Base-by-base conservation (phyloP, 1,140 invertebrate species). In the Cotesia vestalis region DNA sequence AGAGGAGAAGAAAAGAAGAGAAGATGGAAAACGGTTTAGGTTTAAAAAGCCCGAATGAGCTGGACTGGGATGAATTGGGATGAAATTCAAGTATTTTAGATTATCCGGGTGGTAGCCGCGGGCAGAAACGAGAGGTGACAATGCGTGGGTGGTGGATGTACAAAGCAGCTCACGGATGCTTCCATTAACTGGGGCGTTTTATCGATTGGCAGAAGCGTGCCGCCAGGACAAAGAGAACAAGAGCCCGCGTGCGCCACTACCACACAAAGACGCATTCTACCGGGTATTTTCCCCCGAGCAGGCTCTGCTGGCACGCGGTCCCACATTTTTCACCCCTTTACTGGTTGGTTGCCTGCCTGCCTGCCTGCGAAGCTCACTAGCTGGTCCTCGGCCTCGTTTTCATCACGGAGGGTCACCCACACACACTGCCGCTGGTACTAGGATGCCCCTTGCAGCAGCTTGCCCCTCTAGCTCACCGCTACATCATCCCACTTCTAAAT, bases 181-280 rank as follows among this genome's bases (percentile, higher is more conserved):
- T 66, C 66, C 73, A 76, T 78, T 78, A 78, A 75, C 72, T 73
- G 71, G 75, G 74, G 74, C 71, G 75, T 77, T 77, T 80, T 78
- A 80, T 80, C 79, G 79, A 80, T 80, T 80, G 75, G 77, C 72
- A 66, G 73, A 77, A 77, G 78, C 77, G 75, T 76, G 76, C 72
- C 77, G 77, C 76, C 73, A 75, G 77, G 79, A 80, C 77, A 80
- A 80, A 80, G 79, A 78, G 75, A 73, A 77, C 75, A 73, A 75
- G 73, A 80, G 74, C 74, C 77, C 77, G 76, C 79, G 77, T 78
- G 77, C 76, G 77, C 77, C 76, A 77, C 74, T 78, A 77, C 76
- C 76, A 80, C 74, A 80, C 79, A 80, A 80, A 80, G 79, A 77
- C 63, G 61, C 74, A 62, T 72, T 55, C 66, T 69, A 61, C 67